Evolutionary conservation across 2,888 invertebrate genomes (phyloP).

Genomic region (Pseudococcus viburni): DNA sequence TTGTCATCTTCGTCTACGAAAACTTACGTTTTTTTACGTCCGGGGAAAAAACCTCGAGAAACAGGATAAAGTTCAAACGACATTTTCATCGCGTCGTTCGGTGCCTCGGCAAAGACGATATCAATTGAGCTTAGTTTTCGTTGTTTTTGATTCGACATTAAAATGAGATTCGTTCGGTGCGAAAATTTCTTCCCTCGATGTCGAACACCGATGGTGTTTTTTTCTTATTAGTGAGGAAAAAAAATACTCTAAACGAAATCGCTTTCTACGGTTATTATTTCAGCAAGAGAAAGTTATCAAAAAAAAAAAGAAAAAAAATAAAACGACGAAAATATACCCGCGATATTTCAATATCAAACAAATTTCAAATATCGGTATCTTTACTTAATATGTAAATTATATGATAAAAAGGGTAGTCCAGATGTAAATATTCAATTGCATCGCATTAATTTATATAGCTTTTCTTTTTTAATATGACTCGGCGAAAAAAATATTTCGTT

Average conservation of each 20-base stretch:
- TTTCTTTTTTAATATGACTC: slow-evolving; percentile 8
- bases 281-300: not conserved
- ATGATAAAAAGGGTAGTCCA: slow-evolving; percentile 19
- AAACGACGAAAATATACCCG: slow-evolving; percentile 12
- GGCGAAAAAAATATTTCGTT: not conserved
- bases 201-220: not conserved
- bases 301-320: not conserved
- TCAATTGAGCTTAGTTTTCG: not conserved
- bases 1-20: not conserved
- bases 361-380: slow-evolving; percentile 29
- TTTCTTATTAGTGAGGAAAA: slow-evolving; percentile 3
- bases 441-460: slow-evolving; percentile 40
- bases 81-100: not conserved
- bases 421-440: slow-evolving; percentile 38
- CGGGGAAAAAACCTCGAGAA: not conserved
- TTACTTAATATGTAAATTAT: slow-evolving; percentile 18
- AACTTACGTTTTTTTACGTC: not conserved
- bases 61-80: not conserved
- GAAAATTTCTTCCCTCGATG: not conserved
- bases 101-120: not conserved
- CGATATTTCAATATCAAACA: slow-evolving; percentile 42
- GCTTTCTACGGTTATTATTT: slow-evolving; percentile 26
- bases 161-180: not conserved
- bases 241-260: not conserved
- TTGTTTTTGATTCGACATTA: slow-evolving; percentile 4